Evolutionary conservation across 2,797 vertebrate species (phyloP), one percentile per base, ranked within the genome.

Genomic region (Spea hammondii): DNA sequence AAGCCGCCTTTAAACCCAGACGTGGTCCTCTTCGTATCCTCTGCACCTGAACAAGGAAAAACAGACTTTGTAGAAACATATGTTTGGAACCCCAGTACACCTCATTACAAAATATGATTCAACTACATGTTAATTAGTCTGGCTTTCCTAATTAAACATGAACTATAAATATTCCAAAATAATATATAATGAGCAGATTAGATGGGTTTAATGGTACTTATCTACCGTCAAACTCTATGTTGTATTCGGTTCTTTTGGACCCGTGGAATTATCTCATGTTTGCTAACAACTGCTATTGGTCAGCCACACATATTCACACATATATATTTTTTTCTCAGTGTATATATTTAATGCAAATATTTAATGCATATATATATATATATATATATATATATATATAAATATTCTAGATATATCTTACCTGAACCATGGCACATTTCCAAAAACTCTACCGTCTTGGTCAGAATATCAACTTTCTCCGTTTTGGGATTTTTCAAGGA

Each of bases 381-480:
- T 49, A 67, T 1, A n/a, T n/a, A n/a, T n/a, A n/a, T n/a, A 32
- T 1, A 32, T 32, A 32, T 46, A 65, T 0, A 1, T 3, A 67
- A 67, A 67, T 49, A 67, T 1, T 9, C 48, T 71, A 50, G 55
- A 55, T 51, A 51, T 46, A 53, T 67, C 79, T 77, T 49, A 81
- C 79, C 79, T 81, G 74, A 66, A 76, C 68, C 45, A 72, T 81
- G 70, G 46, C 79, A 81, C 48, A 73, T 45, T 86, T 90, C 91
- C 72, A 96, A 83, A 88, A 94, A 96, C 47, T 94, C 85, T 11
- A 96, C 94, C 55, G 95, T 94, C 71, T 94, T 93, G 85, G 95
- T 95, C 85, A 97, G 84, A 17, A 97, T 97, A 87, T 96, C 96
- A 0, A 94, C 95, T 66, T 96, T 97, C 87, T 95, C 95, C 85